phyloP scores from a whole-genome alignment of 2,797 vertebrate species.

The Chelon auratus region DNA sequence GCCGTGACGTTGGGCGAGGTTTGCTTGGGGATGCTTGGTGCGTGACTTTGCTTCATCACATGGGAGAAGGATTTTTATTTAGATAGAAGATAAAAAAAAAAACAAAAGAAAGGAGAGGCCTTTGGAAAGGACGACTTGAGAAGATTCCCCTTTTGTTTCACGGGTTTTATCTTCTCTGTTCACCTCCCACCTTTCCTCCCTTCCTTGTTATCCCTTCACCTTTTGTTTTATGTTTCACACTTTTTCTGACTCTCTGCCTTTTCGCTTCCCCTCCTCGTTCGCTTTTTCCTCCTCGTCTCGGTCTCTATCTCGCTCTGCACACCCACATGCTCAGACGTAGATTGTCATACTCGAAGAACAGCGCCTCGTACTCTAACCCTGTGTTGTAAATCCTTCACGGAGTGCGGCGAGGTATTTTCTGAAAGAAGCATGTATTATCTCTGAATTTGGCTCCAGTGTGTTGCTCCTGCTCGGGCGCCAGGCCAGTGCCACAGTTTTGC shows the following conservation, averaged over 20 bases:
- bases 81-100: background rate
- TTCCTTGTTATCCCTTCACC: constrained; percentile 32
- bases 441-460: constrained; percentile 46
- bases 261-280: background rate
- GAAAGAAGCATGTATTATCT: constrained; percentile 57
- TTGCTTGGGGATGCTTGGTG: constrained; percentile 1
- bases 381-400: constrained; percentile 62
- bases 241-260: constrained; percentile 16
- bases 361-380: constrained; percentile 41
- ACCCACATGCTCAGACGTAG: constrained; percentile 54
- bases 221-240: constrained; percentile 35
- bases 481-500: constrained; percentile 52
- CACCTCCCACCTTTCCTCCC: constrained; percentile 39
- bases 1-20: background rate
- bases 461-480: constrained; percentile 50
- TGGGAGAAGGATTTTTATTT: background rate
- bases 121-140: background rate
- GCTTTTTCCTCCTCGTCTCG: background rate
- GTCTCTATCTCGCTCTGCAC: constrained; percentile 58
- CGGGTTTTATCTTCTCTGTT: constrained; percentile 31
- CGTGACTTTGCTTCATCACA: constrained; percentile 14
- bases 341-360: constrained; percentile 62
- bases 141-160: constrained; percentile 20
- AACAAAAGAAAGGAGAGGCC: constrained; percentile 18
- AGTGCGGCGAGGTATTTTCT: constrained; percentile 61